Percentiles rank a stretch among this genome's conserved stretches.
These are phyloP conservation scores for Caenorhabditis sp. DNA, from an alignment of 2,888 invertebrate genomes.

Conservation along the genomic window DNA sequence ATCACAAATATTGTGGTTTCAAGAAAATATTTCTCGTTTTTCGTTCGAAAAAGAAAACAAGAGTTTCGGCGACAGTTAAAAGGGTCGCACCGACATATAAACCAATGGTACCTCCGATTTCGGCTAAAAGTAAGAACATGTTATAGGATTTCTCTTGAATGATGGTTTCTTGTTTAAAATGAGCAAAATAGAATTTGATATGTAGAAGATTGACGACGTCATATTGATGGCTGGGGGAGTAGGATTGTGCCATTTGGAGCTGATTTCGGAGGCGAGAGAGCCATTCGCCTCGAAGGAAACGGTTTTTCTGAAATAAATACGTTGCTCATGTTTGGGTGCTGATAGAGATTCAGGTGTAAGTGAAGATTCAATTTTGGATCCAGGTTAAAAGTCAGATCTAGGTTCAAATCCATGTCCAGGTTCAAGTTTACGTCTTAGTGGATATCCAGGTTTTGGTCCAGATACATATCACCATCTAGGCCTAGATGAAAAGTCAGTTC, in stretches of 20 bases:
- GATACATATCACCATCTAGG: no score
- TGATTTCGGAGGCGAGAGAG: slow-evolving; percentile 56
- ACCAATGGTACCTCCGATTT: slow-evolving; percentile 68
- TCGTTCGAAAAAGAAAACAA: slow-evolving; percentile 62
- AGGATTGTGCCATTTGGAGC: slow-evolving; percentile 61
- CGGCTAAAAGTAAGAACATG: slow-evolving; percentile 63
- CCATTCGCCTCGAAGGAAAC: slow-evolving; percentile 62
- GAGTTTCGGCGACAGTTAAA: slow-evolving; percentile 58
- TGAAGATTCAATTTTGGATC: no score
- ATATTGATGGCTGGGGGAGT: slow-evolving; percentile 62
- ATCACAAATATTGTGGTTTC: slow-evolving; percentile 34
- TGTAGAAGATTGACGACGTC: slow-evolving; percentile 63
- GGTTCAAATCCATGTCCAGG: no score
- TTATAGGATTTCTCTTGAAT: slow-evolving; percentile 63
- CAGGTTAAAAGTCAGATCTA: no score
- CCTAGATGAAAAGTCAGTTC: no score
- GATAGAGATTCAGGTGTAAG: no score
- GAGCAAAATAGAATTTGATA: slow-evolving; percentile 64
- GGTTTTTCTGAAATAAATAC: slow-evolving; percentile 46
- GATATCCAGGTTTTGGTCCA: no score
- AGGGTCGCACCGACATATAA: slow-evolving; percentile 64
- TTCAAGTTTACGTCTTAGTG: no score
- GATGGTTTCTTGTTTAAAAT: slow-evolving; percentile 65
- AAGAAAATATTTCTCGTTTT: slow-evolving; percentile 46
- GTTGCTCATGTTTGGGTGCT: no score